phyloP scores from a whole-genome alignment of 2,113 vertebrate species.

The Mastomys natalensis region DNA sequence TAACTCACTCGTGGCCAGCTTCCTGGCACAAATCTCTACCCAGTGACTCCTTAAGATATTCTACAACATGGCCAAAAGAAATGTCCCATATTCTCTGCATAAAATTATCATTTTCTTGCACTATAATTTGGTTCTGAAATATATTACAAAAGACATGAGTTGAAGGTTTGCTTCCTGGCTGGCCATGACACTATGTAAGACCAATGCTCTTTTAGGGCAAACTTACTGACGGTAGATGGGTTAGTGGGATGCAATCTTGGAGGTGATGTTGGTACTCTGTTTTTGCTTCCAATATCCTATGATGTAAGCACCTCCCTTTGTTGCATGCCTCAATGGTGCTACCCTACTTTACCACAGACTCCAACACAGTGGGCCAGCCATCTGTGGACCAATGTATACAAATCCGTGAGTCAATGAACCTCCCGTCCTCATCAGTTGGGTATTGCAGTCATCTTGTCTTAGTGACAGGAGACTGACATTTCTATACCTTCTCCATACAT shows the following conservation, averaged over 20 bases:
- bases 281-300: neutral
- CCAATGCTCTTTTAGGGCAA: neutral
- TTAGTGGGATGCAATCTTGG: neutral
- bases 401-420: neutral
- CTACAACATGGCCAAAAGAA: neutral
- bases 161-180: neutral
- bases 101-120: neutral
- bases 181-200: neutral
- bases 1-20: neutral
- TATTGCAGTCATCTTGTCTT: no score
- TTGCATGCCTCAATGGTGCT: neutral
- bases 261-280: rapidly evolving
- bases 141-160: neutral
- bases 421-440: neutral
- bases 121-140: neutral
- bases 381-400: neutral
- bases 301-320: neutral
- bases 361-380: neutral
- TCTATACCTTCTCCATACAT: neutral
- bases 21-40: neutral
- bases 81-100: neutral
- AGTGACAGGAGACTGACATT: neutral
- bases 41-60: neutral
- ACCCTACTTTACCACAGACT: neutral
- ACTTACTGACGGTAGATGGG: neutral